phyloP scores from a whole-genome alignment of 1,140 invertebrate species.

The Drosophila sproati region DNA sequence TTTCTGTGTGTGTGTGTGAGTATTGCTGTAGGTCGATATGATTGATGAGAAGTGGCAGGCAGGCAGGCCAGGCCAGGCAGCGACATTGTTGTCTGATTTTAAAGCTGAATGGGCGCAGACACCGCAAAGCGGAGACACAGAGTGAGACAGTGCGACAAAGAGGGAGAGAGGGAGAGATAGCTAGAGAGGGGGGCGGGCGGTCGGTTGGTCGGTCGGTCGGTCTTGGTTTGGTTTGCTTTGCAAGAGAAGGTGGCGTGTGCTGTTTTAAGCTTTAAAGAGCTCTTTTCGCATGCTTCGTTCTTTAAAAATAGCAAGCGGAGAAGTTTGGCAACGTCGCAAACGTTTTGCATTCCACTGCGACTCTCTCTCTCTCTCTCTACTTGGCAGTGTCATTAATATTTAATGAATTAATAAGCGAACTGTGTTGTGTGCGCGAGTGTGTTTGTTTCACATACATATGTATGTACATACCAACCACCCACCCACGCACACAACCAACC shows the following conservation, averaged over 20 bases:
- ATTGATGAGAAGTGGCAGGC: constrained; percentile 29
- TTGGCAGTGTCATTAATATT: constrained; percentile 63
- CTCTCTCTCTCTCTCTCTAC: background rate
- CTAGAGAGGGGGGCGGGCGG: too few relatives aligned
- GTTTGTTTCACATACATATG: constrained; percentile 20
- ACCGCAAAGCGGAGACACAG: background rate
- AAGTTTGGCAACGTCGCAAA: constrained; percentile 60
- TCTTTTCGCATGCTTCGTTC: constrained; percentile 37
- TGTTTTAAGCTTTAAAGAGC: constrained; percentile 33
- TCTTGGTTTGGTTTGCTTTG: too few relatives aligned
- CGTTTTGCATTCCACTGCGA: constrained; percentile 5
- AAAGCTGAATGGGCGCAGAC: constrained; percentile 32
- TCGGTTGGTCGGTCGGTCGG: too few relatives aligned
- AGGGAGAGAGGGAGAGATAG: background rate
- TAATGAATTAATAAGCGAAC: constrained; percentile 71
- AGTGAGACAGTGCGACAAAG: background rate
- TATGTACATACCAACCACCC: background rate
- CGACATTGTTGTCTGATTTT: constrained; percentile 31
- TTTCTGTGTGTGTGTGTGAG: background rate
- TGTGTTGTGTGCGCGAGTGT: constrained; percentile 27
- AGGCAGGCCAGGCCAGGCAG: background rate
- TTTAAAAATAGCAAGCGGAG: constrained; percentile 47
- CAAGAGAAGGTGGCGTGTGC: background rate
- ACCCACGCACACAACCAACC: background rate
- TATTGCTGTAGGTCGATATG: constrained; percentile 53